A percentile compares a stretch with the other conserved stretches of the same genome.
Evolutionary conservation across 2,113 vertebrate species (phyloP).

Genomic region (Seriola dumerili): DNA sequence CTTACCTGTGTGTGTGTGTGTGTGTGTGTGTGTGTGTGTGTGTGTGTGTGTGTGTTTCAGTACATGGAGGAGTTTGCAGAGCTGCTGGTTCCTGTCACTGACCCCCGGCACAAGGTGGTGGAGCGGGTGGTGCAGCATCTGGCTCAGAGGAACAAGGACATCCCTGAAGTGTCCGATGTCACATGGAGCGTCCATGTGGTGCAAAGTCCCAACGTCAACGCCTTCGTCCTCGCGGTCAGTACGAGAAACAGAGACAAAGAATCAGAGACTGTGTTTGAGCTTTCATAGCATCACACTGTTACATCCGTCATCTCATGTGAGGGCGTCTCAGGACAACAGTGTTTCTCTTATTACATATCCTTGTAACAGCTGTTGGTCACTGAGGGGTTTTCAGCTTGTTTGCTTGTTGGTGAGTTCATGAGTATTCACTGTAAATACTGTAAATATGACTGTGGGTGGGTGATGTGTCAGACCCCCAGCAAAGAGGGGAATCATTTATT

Average conservation of each 20-base stretch:
- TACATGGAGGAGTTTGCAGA: slow-evolving; percentile 89
- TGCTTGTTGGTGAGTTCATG: no score
- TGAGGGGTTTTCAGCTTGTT: no score
- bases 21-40: background rate
- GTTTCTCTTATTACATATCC: background rate
- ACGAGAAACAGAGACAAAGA: background rate
- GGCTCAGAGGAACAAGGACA: slow-evolving; percentile 90
- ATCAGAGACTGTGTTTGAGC: background rate
- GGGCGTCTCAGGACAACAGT: background rate
- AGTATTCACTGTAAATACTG: no score
- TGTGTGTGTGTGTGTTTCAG: slow-evolving; percentile 71
- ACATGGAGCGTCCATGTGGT: slow-evolving; percentile 92
- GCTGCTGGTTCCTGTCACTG: slow-evolving; percentile 85
- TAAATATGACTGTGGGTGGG: no score
- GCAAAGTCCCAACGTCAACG: slow-evolving; percentile 87
- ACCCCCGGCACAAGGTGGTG: slow-evolving; percentile 87
- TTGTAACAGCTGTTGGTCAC: no score
- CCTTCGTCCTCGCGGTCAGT: slow-evolving; percentile 94
- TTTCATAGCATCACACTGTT: background rate
- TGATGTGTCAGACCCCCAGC: no score
- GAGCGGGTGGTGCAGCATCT: slow-evolving; percentile 87
- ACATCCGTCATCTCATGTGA: background rate
- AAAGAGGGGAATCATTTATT: no score
- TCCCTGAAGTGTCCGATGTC: slow-evolving; percentile 87
- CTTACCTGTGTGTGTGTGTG: background rate